Evolutionary conservation across 64 coral and sea anemone species (phyloP).

Genomic region (Catalaphyllia jardinei): DNA sequence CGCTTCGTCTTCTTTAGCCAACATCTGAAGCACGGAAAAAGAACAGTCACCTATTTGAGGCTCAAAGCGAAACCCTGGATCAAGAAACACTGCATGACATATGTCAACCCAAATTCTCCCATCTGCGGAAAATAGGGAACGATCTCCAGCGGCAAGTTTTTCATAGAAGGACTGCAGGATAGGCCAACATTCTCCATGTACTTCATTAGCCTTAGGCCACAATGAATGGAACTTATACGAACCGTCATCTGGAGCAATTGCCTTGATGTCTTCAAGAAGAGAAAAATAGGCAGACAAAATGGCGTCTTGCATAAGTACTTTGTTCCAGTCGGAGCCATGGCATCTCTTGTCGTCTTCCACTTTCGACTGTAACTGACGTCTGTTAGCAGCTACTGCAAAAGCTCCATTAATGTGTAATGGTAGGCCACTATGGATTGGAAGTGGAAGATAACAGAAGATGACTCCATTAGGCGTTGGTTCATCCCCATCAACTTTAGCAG

Average conservation of each 20-base stretch:
- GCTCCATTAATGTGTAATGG: conserved; percentile 75
- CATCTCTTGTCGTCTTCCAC: background rate
- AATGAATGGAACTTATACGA: conserved; percentile 51
- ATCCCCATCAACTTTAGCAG: background rate
- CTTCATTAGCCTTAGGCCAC: conserved; percentile 54
- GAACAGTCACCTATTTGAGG: conserved; percentile 59
- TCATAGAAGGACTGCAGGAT: conserved; percentile 62
- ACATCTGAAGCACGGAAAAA: conserved; percentile 55
- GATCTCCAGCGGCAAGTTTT: background rate
- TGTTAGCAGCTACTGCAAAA: conserved; percentile 62
- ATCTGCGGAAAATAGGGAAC: conserved; percentile 49
- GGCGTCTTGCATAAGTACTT: too few relatives aligned
- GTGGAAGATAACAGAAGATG: conserved; percentile 72
- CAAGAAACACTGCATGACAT: conserved; percentile 27
- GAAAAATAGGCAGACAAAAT: background rate
- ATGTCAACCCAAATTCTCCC: conserved; percentile 43
- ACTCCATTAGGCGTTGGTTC: background rate
- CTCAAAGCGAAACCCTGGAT: conserved; percentile 35
- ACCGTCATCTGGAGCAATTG: background rate
- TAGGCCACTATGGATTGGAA: conserved; percentile 71
- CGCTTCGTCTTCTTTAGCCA: background rate
- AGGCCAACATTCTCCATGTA: conserved; percentile 22
- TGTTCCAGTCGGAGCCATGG: conserved; percentile 15
- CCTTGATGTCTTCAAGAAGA: background rate
- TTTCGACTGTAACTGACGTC: conserved; percentile 49